Percentiles rank a stretch among this genome's conserved stretches.
phyloP scores from a whole-genome alignment of 2,888 invertebrate species.

The Apodemia hepburni region DNA sequence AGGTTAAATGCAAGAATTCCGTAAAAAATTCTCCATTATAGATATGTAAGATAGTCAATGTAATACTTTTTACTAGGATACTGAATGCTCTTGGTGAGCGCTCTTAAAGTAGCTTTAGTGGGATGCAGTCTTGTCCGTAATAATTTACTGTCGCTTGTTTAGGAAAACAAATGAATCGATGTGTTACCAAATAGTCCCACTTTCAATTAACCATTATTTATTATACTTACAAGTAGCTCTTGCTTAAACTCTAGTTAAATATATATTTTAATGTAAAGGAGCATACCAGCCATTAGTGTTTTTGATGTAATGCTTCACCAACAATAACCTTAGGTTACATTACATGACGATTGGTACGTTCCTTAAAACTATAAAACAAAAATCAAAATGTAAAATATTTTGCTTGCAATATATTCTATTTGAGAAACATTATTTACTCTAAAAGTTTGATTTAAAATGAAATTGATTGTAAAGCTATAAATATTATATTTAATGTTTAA shows the following conservation, averaged over 20 bases:
- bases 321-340: background rate
- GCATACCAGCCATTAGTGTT: background rate
- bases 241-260: slow-evolving; percentile 11
- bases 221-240: slow-evolving; percentile 2
- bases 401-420: slow-evolving; percentile 12
- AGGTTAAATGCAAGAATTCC: too few species aligned
- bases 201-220: slow-evolving; percentile 1
- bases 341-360: background rate
- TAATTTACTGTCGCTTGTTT: background rate
- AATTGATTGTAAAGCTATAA: slow-evolving; percentile 10
- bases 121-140: background rate
- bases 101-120: background rate
- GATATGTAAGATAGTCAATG: background rate
- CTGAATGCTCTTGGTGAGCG: too few species aligned
- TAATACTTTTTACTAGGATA: background rate
- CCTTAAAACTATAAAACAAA: background rate
- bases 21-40: too few species aligned
- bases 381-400: slow-evolving; percentile 13
- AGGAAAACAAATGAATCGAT: background rate
- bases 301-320: background rate
- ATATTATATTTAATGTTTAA: slow-evolving; percentile 15
- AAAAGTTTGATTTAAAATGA: slow-evolving; percentile 9
- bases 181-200: background rate
- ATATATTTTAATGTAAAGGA: slow-evolving; percentile 1
- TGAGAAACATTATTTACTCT: background rate